phyloP scores from a whole-genome alignment of 1,140 invertebrate species.

The Coelopa frigida region DNA sequence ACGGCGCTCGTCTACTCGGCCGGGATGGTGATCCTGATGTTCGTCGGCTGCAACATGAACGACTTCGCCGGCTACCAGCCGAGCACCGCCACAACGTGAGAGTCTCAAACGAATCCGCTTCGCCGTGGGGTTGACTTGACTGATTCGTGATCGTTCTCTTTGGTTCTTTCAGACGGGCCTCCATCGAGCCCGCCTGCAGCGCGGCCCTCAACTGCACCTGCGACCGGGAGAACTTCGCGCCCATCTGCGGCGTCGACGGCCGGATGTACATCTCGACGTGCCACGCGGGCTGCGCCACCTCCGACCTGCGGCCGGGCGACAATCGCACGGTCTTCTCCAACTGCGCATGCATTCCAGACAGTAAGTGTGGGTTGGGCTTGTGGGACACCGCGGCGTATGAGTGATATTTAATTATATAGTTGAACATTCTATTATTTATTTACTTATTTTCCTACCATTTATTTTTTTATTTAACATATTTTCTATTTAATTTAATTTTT shows the following conservation, averaged over 20 bases:
- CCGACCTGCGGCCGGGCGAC: slow-evolving; percentile 41
- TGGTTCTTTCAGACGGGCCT: slow-evolving; percentile 22
- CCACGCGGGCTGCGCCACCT: slow-evolving; percentile 74
- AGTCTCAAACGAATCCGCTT: neutral
- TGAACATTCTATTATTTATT: too few relatives aligned
- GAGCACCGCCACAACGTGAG: slow-evolving; percentile 23
- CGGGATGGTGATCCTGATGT: slow-evolving; percentile 81
- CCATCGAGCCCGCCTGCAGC: slow-evolving; percentile 56
- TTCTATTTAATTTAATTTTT: too few relatives aligned
- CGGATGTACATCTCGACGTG: slow-evolving; percentile 83
- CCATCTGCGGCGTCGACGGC: slow-evolving; percentile 72
- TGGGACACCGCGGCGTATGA: too few relatives aligned
- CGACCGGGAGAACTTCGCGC: slow-evolving; percentile 67
- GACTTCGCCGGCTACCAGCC: slow-evolving; percentile 63
- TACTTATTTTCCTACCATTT: too few relatives aligned
- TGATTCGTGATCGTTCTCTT: too few relatives aligned
- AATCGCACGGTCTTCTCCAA: slow-evolving; percentile 64
- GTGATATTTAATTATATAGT: too few relatives aligned
- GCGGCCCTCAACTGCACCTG: slow-evolving; percentile 57
- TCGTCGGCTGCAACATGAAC: slow-evolving; percentile 80
- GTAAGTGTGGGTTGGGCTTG: slow-evolving; percentile 22
- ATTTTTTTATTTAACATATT: too few relatives aligned
- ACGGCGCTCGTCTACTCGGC: slow-evolving; percentile 79
- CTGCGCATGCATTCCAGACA: slow-evolving; percentile 62
- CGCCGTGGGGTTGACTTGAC: too few relatives aligned